A percentile compares a stretch with the other conserved stretches of the same genome.
phyloP scores from a whole-genome alignment of 2,797 vertebrate genomes.

The Anguilla marmorata region DNA sequence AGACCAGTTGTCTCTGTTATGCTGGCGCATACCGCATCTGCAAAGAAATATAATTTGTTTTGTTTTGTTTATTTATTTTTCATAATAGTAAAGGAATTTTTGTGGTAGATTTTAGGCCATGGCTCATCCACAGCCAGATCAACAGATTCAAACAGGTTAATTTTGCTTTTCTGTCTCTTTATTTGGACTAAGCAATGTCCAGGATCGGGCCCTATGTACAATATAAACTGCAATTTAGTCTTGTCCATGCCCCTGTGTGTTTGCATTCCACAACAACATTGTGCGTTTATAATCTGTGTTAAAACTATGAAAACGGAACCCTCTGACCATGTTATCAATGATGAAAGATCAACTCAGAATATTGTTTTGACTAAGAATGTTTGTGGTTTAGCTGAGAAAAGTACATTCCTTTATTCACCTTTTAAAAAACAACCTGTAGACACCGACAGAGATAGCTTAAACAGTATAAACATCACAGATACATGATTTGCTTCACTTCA shows the following conservation, averaged over 20 bases:
- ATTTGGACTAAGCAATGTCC: neutral
- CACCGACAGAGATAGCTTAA: conserved; percentile 2
- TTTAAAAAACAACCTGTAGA: conserved; percentile 19
- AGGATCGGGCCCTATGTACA: neutral
- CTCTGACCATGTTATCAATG: neutral
- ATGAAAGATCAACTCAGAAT: conserved; percentile 16
- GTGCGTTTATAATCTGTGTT: neutral
- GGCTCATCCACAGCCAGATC: neutral
- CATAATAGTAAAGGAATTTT: neutral
- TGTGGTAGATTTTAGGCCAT: neutral
- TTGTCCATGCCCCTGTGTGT: neutral
- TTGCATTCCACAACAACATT: neutral
- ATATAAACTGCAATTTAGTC: neutral
- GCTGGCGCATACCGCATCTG: neutral
- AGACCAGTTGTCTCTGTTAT: neutral
- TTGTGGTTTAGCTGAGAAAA: conserved; percentile 14
- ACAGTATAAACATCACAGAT: neutral
- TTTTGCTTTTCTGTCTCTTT: neutral
- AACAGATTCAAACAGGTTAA: neutral
- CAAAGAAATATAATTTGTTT: neutral
- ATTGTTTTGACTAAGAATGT: conserved; percentile 15
- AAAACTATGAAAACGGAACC: conserved; percentile 6
- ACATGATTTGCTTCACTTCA: conserved; percentile 7
- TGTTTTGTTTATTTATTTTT: too few species aligned
- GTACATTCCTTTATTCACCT: conserved; percentile 17